Evolutionary conservation across 2,888 invertebrate species (phyloP).

Genomic region (Nomada fucata): DNA sequence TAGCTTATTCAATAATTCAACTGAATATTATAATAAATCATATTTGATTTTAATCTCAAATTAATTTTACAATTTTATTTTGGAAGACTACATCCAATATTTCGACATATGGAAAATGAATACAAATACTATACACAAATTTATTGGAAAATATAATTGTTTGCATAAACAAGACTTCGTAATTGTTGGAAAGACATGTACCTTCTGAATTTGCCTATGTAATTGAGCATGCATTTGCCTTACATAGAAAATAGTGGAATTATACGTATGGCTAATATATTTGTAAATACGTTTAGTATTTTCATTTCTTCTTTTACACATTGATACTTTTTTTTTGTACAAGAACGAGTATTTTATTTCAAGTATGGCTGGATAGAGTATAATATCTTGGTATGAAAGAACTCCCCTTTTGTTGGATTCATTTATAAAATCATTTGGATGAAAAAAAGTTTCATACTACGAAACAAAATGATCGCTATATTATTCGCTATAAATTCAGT

Average conservation of each 20-base stretch:
- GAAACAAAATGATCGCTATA: constrained; percentile 40
- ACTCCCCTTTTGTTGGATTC: background rate
- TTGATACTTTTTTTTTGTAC: constrained; percentile 27
- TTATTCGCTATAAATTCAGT: constrained; percentile 25
- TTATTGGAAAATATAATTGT: constrained; percentile 5
- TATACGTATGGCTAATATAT: constrained; percentile 21
- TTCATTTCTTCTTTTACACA: constrained; percentile 32
- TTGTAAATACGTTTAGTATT: constrained; percentile 45
- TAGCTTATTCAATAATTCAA: constrained; percentile 4
- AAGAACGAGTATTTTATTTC: constrained; percentile 7
- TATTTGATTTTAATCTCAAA: constrained; percentile 1
- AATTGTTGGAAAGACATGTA: constrained; percentile 41
- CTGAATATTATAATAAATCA: constrained; percentile 19
- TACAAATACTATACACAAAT: constrained; percentile 27
- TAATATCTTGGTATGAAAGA: constrained; percentile 9
- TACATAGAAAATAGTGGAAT: constrained; percentile 43
- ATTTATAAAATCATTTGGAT: background rate
- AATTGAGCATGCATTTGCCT: constrained; percentile 28
- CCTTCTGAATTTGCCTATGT: constrained; percentile 21
- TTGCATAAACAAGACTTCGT: constrained; percentile 16
- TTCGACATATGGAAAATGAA: constrained; percentile 24
- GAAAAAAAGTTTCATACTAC: constrained; percentile 19
- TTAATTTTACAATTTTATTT: constrained; percentile 9
- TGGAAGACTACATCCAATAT: constrained; percentile 45
- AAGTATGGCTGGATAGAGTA: background rate